These are phyloP conservation scores for Neodiprion fabricii DNA, from an alignment of 1,140 invertebrate genomes.

Conservation along the genomic window DNA sequence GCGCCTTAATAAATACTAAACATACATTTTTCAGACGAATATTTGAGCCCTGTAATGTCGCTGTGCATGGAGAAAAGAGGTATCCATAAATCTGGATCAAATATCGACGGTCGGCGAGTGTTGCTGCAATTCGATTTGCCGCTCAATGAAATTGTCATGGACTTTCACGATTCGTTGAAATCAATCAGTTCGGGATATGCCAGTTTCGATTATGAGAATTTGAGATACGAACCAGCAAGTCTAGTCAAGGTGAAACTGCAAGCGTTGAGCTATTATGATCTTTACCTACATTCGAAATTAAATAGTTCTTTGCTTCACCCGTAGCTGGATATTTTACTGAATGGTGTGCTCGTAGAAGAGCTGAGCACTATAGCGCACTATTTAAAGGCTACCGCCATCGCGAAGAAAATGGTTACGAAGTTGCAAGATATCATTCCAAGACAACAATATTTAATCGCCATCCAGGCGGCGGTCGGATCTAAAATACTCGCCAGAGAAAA, in stretches of 20 bases:
- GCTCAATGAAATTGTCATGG: slow-evolving; percentile 90
- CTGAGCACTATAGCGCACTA: slow-evolving; percentile 83
- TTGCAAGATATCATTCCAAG: slow-evolving; percentile 89
- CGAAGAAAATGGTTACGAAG: slow-evolving; percentile 75
- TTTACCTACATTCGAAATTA: slow-evolving; percentile 15
- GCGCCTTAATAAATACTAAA: slow-evolving; percentile 19
- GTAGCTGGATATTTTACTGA: slow-evolving; percentile 81
- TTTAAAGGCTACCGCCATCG: slow-evolving; percentile 71
- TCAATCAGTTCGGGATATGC: slow-evolving; percentile 91
- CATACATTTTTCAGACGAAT: slow-evolving; percentile 63
- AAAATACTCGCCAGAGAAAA: slow-evolving; percentile 89
- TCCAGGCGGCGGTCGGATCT: slow-evolving; percentile 85
- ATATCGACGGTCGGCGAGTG: slow-evolving; percentile 83
- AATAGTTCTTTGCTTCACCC: slow-evolving; percentile 26
- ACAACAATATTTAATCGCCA: slow-evolving; percentile 84
- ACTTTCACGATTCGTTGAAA: slow-evolving; percentile 95
- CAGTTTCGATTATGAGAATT: slow-evolving; percentile 97
- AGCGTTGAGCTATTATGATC: slow-evolving; percentile 13
- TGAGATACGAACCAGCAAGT: slow-evolving; percentile 77
- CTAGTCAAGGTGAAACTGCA: slow-evolving; percentile 72
- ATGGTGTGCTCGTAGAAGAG: slow-evolving; percentile 86
- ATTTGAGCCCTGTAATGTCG: slow-evolving; percentile 73
- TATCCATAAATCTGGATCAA: slow-evolving; percentile 72
- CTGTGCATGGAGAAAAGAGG: slow-evolving; percentile 84
- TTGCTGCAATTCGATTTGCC: slow-evolving; percentile 87